Conservation (phyloP, 2,797 vertebrate species). For the Jordanella pulchra region DNA sequence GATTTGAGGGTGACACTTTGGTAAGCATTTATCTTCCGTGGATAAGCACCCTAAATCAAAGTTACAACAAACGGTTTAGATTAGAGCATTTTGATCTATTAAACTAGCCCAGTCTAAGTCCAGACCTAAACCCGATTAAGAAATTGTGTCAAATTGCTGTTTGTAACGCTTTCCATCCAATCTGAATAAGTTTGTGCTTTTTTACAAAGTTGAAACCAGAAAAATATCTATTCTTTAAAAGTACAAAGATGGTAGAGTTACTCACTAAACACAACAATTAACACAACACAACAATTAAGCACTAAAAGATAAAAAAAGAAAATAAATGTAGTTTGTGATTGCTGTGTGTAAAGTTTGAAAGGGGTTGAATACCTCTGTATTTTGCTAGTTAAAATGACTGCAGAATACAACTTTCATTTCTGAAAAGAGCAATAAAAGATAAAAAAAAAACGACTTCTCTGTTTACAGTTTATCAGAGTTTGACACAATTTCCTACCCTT, state of each 20-base stretch:
- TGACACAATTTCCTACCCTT: conserved; percentile 31
- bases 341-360: background rate
- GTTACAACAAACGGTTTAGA: background rate
- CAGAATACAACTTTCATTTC: conserved; percentile 31
- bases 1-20: too few species aligned
- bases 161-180: background rate
- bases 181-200: background rate
- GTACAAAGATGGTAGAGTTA: background rate
- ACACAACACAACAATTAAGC: too few species aligned
- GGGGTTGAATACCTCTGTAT: background rate
- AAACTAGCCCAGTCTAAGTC: background rate
- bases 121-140: background rate
- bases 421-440: conserved; percentile 49
- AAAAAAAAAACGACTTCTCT: conserved; percentile 36
- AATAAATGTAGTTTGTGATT: background rate
- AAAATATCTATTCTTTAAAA: background rate
- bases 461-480: conserved; percentile 26
- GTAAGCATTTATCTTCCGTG: too few species aligned
- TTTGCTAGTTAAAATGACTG: background rate
- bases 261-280: background rate
- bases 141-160: background rate
- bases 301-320: background rate
- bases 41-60: background rate
- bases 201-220: background rate
- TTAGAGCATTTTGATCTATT: background rate